Evolutionary conservation across 2,113 vertebrate species (phyloP), one percentile per base, ranked within the genome.

Genomic region (Jacana jacana): DNA sequence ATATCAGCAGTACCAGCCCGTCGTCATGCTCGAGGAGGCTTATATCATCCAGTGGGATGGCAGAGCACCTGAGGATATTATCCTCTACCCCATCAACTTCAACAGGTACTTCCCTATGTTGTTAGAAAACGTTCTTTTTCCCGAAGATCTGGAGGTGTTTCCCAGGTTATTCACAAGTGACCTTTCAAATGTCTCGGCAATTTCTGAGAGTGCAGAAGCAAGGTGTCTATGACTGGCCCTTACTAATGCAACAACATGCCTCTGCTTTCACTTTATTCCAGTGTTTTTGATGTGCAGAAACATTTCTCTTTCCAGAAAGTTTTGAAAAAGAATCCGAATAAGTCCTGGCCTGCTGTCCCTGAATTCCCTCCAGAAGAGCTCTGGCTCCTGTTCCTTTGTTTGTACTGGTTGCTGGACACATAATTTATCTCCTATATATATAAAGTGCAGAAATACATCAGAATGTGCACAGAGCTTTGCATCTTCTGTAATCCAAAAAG

Each of bases 301-400:
- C n/a, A 20, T 86, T 86, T 93, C 57, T 73, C 52, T 57, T 91
- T 95, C 94, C 85, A 97, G 60, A 92, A 91, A 90, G 75, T 93
- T 97, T 96, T 97, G 96, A 97, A 97, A 95, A 49, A 72, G 95
- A 95, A 95, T 95, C 87, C 85, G 77, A 90, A 11, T 84, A 25
- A 94, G 83, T 96, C 92, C 96, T 97, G 97, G 95, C 97, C 81
- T 91, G 73, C 37, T 92, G 81, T 96, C 89, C 93, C 63, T 72
- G 76, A 96, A 92, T 93, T 54, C 24, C 23, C 89, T 96, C 95
- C 89, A 90, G 77, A 81, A 69, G 60, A 91, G 70, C 70, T 58
- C 86, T 96, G 91, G 96, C 83, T 83, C 77, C 89, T 52, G 65
- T 83, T 92, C 78, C 3, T 94, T 92, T 97, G 82, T 96, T 96